phyloP scores from a whole-genome alignment of 2,113 vertebrate genomes.

The Zosterops japonicus region DNA sequence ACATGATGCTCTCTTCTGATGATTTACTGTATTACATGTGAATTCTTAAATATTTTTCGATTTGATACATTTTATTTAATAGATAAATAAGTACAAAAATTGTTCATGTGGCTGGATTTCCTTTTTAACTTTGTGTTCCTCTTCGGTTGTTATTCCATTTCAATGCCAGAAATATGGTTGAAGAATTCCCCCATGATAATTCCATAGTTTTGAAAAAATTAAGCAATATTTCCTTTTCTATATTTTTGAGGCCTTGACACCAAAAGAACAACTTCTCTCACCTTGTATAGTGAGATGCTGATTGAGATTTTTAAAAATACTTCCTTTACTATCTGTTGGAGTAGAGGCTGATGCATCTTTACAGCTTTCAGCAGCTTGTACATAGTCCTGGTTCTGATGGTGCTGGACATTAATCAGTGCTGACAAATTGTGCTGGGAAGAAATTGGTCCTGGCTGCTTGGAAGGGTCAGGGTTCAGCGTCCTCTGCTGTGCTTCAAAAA shows the following conservation, averaged over 20 bases:
- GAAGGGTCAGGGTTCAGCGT: conserved; percentile 37
- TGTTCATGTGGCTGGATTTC: not conserved
- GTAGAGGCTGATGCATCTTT: conserved; percentile 51
- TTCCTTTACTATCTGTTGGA: conserved; percentile 50
- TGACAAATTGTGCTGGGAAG: conserved; percentile 63
- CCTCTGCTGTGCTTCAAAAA: conserved; percentile 66
- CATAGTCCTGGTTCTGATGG: conserved; percentile 9
- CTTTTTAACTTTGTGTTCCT: not conserved
- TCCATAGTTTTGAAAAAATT: not conserved
- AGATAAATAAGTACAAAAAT: not conserved
- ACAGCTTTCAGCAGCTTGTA: conserved; percentile 31
- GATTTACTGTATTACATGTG: not conserved
- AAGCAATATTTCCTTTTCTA: not conserved
- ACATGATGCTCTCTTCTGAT: not conserved
- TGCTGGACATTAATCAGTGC: conserved; percentile 53
- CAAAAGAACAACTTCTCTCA: not conserved
- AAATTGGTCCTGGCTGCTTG: conserved; percentile 63
- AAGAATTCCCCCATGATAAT: not conserved
- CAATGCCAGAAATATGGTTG: not conserved
- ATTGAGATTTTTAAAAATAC: not conserved
- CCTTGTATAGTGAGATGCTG: not conserved
- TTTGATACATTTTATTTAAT: not conserved
- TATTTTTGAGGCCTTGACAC: not conserved
- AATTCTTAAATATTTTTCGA: not conserved
- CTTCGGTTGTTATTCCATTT: not conserved